Percentiles rank a stretch among this genome's conserved stretches.
These are phyloP conservation scores for Periparus ater DNA, from an alignment of 2,797 vertebrate genomes.

Conservation along the genomic window DNA sequence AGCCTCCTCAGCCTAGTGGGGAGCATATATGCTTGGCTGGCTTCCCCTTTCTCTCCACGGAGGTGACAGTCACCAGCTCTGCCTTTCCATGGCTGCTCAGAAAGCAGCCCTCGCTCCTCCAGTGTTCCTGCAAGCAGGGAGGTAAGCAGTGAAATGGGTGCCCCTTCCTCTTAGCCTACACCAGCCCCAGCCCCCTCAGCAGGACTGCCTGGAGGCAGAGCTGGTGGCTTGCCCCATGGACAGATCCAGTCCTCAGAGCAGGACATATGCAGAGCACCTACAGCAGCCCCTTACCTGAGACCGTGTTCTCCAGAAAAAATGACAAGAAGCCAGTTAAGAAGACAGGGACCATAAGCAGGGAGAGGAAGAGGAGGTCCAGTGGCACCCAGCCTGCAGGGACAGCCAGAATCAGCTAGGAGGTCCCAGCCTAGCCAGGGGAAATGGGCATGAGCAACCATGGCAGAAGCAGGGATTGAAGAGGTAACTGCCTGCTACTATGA, in stretches of 20 bases:
- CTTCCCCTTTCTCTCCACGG: background rate
- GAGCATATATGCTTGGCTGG: slow-evolving; percentile 52
- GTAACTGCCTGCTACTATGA: background rate
- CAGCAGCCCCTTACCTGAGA: slow-evolving; percentile 79
- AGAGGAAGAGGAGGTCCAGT: slow-evolving; percentile 78
- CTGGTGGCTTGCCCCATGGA: background rate
- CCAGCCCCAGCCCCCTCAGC: background rate
- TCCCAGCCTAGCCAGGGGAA: background rate
- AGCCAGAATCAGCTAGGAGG: background rate
- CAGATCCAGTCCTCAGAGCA: background rate
- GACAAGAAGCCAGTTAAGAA: slow-evolving; percentile 81
- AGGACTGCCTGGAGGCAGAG: background rate
- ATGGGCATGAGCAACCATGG: background rate
- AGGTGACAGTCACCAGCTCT: background rate
- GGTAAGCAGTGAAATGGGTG: background rate
- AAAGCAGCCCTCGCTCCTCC: slow-evolving; percentile 78
- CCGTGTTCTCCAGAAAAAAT: slow-evolving; percentile 85
- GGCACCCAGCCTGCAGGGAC: slow-evolving; percentile 71
- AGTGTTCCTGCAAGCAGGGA: slow-evolving; percentile 71
- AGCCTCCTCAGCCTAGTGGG: slow-evolving; percentile 56
- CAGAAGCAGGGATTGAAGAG: background rate
- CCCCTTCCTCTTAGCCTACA: background rate
- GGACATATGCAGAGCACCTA: background rate
- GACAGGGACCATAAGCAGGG: slow-evolving; percentile 79
- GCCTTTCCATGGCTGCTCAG: background rate